phyloP scores from a whole-genome alignment of 2,113 vertebrate genomes.

The Chiloscyllium plagiosum region DNA sequence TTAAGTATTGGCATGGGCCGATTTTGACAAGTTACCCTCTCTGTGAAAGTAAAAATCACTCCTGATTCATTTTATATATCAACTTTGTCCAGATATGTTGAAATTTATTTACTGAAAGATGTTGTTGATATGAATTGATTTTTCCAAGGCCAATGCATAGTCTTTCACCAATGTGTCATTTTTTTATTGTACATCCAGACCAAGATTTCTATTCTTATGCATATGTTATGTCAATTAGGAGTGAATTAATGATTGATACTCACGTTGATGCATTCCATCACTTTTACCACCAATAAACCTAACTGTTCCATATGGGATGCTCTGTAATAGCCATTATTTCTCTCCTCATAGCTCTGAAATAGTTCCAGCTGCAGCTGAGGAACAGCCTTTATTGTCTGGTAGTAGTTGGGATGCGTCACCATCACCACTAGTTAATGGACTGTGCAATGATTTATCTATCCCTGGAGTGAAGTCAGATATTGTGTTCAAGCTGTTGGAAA shows the following conservation, averaged over 20 bases:
- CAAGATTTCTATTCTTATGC: not conserved
- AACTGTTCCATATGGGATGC: not conserved
- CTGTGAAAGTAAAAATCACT: not conserved
- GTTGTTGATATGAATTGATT: not conserved
- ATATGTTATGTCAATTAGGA: not conserved
- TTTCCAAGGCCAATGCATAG: not conserved
- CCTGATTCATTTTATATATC: not conserved
- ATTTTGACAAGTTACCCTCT: not conserved
- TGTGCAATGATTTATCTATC: not conserved
- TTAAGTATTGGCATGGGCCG: not conserved
- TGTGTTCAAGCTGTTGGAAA: not conserved
- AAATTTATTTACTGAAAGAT: not conserved
- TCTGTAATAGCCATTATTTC: constrained; percentile 7
- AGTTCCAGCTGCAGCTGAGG: not conserved
- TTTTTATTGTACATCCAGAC: not conserved
- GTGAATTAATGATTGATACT: constrained; percentile 10
- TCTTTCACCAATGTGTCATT: not conserved
- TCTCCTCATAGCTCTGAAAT: not conserved
- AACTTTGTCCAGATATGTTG: not conserved
- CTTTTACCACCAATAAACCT: not conserved
- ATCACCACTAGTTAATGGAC: not conserved
- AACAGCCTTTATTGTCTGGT: not conserved
- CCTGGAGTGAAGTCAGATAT: not conserved
- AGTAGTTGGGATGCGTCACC: not conserved
- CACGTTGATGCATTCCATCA: not conserved